Percentiles rank a stretch among this genome's conserved stretches.
Conservation (phyloP, 1,140 invertebrate species). For the Druon quercuslanigerum region DNA sequence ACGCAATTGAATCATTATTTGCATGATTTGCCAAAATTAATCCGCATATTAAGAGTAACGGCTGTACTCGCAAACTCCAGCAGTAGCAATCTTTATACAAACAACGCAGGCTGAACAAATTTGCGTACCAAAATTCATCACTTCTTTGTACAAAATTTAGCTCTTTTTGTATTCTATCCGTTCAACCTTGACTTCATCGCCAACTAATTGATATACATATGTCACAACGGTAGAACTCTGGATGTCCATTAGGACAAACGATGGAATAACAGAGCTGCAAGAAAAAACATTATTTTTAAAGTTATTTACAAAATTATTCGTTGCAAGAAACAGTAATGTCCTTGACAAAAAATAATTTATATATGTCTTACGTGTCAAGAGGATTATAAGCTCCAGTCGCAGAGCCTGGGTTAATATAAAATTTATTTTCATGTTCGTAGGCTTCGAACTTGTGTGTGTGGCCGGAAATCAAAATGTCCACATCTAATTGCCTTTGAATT, state of each 20-base stretch:
- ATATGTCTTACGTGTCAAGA: slow-evolving; percentile 85
- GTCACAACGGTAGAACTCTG: slow-evolving; percentile 98
- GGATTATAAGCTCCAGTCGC: slow-evolving; percentile 98
- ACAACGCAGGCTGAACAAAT: not conserved
- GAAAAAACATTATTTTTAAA: slow-evolving; percentile 36
- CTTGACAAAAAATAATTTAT: slow-evolving; percentile 35
- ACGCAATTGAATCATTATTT: slow-evolving; percentile 32
- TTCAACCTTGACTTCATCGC: slow-evolving; percentile 99
- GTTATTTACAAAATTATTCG: not conserved
- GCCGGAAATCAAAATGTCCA: slow-evolving; percentile 98
- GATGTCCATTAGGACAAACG: slow-evolving; percentile 99
- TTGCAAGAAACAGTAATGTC: not conserved
- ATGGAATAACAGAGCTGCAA: slow-evolving; percentile 92
- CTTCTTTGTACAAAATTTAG: slow-evolving; percentile 68
- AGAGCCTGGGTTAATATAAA: slow-evolving; percentile 99
- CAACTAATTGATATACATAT: slow-evolving; percentile 98
- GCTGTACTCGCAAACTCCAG: not conserved
- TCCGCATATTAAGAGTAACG: not conserved
- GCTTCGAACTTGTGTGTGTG: slow-evolving; percentile 99
- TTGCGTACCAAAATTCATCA: not conserved
- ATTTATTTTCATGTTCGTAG: slow-evolving; percentile 98
- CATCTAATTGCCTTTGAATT: slow-evolving; percentile 97
- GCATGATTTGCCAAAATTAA: slow-evolving; percentile 11
- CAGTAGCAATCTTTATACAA: slow-evolving; percentile 2
- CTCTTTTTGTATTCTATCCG: slow-evolving; percentile 97